Evolutionary conservation across 2,113 vertebrate species (phyloP), one percentile per base, ranked within the genome.

Genomic region (Cynopterus brachyotis): DNA sequence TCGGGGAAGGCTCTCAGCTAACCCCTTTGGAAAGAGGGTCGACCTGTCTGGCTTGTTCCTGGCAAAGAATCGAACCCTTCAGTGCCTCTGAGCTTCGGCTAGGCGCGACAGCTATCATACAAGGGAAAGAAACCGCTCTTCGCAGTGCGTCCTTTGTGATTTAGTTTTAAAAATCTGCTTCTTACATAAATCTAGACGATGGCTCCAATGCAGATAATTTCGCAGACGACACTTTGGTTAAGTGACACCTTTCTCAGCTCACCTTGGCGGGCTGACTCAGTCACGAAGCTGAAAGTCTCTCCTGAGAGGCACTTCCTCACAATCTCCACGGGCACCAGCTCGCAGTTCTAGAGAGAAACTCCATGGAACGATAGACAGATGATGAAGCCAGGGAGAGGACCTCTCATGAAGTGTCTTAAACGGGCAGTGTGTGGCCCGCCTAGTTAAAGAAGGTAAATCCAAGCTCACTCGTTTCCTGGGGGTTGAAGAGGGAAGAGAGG

Each of bases 1-100:
- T 24, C 9, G 2, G 64, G 53, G 4, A 45, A 45, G 72, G 78
- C 26, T 2, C 50, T 50, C 50, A 24, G 19, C 95, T 96, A 97
- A 96, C 62, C 89, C 79, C 80, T 89, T 86, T 26, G 64, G 64
- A 62, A 70, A 91, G 59, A 75, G 16, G 60, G 79, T 57, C 12
- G 60, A 90, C 64, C 42, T 37, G 90, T 73, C 15, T 1, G 88
- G 47, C 50, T 73, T 30, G 53, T 70, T 90, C 30, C 76, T 11
- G 17, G 16, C 45, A 72, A 80, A 10, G 62, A 45, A 7, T 35
- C 10, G 22, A 87, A 22, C 12, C 32, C 17, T 45, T 15, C 22
- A 12, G 5, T 0, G 10, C 32, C 35, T 0, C 11, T 8, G 64
- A 64, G 87, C 45, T 24, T 8, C 59, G 78, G 35, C 50, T 28